A percentile compares a stretch with the other conserved stretches of the same genome.
Conservation (phyloP, 2,113 vertebrate genomes). For the Phaethon lepturus region DNA sequence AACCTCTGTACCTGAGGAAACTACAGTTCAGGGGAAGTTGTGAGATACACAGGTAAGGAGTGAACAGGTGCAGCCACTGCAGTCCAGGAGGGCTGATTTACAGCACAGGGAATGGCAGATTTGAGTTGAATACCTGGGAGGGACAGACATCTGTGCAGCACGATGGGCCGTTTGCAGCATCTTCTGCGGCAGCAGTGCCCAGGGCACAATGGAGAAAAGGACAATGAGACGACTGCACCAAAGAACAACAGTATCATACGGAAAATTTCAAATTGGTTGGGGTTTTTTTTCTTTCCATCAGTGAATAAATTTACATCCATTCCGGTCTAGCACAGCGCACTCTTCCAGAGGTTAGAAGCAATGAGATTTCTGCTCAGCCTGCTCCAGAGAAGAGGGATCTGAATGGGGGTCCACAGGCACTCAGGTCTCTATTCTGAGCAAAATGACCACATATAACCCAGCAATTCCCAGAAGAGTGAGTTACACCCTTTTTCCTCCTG, state of each 20-base stretch:
- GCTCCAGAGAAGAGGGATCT: background rate
- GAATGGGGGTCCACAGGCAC: background rate
- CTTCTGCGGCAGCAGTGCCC: background rate
- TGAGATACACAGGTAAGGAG: background rate
- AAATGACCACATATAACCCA: background rate
- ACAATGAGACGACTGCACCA: background rate
- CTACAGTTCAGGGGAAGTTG: accelerated
- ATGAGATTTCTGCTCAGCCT: background rate
- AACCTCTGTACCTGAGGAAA: background rate
- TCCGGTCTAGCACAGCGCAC: background rate
- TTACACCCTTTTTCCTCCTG: background rate
- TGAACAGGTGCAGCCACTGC: background rate
- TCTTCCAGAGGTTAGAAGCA: background rate
- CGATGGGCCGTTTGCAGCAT: background rate
- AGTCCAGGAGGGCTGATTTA: background rate
- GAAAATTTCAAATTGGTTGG: background rate
- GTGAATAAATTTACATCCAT: background rate
- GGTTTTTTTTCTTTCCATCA: background rate
- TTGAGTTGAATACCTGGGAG: background rate
- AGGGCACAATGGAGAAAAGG: background rate
- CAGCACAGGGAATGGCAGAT: background rate
- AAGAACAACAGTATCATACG: background rate
- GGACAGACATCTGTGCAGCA: background rate
- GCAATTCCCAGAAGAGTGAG: background rate
- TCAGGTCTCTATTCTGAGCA: background rate